Percentiles rank a stretch among this genome's conserved stretches.
These are phyloP conservation scores for Criorhina ranunculi DNA, from an alignment of 2,888 invertebrate species.

Conservation along the genomic window DNA sequence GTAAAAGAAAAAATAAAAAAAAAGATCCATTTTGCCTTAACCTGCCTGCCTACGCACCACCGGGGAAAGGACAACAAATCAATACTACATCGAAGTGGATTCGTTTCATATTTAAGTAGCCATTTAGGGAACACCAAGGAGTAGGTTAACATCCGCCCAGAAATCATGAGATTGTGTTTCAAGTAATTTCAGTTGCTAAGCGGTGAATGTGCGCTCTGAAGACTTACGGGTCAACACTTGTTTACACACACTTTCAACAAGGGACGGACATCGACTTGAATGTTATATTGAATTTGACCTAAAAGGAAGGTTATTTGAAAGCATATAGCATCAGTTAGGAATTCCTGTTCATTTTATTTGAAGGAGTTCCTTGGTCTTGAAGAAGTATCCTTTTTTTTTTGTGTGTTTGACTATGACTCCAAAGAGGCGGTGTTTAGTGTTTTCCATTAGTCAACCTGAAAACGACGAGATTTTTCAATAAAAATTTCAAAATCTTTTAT, in stretches of 20 bases:
- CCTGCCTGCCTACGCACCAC: constrained; percentile 17
- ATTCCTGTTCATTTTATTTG: constrained; percentile 29
- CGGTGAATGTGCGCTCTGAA: constrained; percentile 2
- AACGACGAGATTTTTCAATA: not conserved
- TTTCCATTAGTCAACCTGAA: not conserved
- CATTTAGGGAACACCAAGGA: constrained; percentile 39
- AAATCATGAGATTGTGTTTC: constrained; percentile 12
- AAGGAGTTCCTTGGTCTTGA: not conserved
- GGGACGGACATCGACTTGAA: constrained; percentile 10
- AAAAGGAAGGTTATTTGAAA: constrained; percentile 13
- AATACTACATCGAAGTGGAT: constrained; percentile 46
- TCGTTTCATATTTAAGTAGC: constrained; percentile 53
- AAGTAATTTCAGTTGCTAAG: constrained; percentile 3
- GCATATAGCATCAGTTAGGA: constrained; percentile 1
- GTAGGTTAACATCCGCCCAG: constrained; percentile 10
- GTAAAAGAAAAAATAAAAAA: constrained; percentile 6
- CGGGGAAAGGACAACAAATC: constrained; percentile 45
- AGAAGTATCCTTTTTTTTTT: not conserved
- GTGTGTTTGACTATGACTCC: constrained; percentile 13
- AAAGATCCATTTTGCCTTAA: not conserved
- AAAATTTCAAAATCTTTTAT: too few relatives aligned
- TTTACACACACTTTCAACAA: constrained; percentile 21
- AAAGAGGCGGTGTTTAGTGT: constrained; percentile 5
- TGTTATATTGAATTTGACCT: constrained; percentile 14
- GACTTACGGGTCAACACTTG: constrained; percentile 42